These are phyloP conservation scores for Drosophila nikananu DNA, from an alignment of 1,140 invertebrate species.

Conservation along the genomic window DNA sequence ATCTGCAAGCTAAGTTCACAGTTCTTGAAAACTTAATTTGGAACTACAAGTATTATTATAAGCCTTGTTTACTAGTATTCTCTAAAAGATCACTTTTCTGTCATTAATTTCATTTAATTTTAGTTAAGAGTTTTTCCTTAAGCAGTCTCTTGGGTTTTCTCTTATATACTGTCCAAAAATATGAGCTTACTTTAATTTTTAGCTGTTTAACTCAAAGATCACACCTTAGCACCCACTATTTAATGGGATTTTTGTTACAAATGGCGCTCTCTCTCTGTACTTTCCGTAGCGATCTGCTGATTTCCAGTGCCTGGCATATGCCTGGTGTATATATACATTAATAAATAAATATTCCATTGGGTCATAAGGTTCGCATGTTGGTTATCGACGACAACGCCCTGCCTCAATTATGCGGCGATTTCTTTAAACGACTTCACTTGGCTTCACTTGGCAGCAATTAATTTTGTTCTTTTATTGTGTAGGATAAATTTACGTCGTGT, in stretches of 20 bases:
- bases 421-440: constrained; percentile 14
- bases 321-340: constrained; percentile 7
- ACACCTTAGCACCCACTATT: constrained; percentile 7
- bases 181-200: constrained; percentile 4
- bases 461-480: background rate
- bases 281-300: constrained; percentile 11
- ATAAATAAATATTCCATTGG: constrained; percentile 45
- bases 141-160: constrained; percentile 13
- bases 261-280: background rate
- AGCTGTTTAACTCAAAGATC: constrained; percentile 6
- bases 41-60: background rate
- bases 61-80: too few relatives aligned
- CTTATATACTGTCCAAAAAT: constrained; percentile 5
- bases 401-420: constrained; percentile 37
- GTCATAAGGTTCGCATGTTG: constrained; percentile 43
- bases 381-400: constrained; percentile 42
- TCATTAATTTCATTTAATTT: constrained; percentile 1
- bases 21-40: background rate
- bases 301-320: constrained; percentile 17
- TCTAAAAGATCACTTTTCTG: constrained; percentile 1
- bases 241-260: constrained; percentile 5
- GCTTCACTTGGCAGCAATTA: constrained; percentile 9
- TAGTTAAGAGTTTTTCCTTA: background rate
- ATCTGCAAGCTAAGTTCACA: background rate
- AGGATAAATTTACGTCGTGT: background rate